A percentile compares a stretch with the other conserved stretches of the same genome.
Conservation (phyloP, 2,888 invertebrate genomes). For the Drosophila lacicola region DNA sequence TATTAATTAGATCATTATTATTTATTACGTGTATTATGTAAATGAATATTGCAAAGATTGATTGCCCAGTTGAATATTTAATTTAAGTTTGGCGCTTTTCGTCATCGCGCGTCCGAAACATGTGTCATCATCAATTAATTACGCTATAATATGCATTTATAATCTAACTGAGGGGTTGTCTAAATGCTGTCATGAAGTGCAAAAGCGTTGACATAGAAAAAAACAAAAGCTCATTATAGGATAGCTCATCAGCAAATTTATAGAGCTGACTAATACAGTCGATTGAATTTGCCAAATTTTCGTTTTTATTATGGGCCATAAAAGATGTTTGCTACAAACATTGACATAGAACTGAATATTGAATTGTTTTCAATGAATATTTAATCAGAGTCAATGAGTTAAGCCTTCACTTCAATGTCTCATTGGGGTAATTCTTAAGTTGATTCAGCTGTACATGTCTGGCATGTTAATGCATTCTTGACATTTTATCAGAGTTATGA, state of each 20-base stretch:
- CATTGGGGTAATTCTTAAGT: conserved; percentile 3
- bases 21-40: conserved; percentile 40
- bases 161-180: conserved; percentile 39
- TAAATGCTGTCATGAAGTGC: conserved; percentile 27
- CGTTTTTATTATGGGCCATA: not conserved
- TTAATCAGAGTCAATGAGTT: too few species aligned
- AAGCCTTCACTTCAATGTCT: not conserved
- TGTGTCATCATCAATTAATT: conserved; percentile 75
- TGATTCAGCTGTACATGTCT: conserved; percentile 1
- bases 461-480: conserved; percentile 16
- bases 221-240: conserved; percentile 18
- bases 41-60: conserved; percentile 29
- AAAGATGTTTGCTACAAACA: not conserved
- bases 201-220: conserved; percentile 22
- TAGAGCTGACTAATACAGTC: conserved; percentile 33
- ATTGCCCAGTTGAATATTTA: conserved; percentile 41
- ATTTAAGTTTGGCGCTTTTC: conserved; percentile 31
- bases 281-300: conserved; percentile 5
- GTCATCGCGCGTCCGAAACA: conserved; percentile 47
- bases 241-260: conserved; percentile 37
- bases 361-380: not conserved
- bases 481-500: conserved; percentile 25
- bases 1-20: conserved; percentile 44
- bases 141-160: conserved; percentile 36
- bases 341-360: conserved; percentile 5